phyloP scores from a whole-genome alignment of 2,797 vertebrate species.

The Sebastes flavidus region DNA sequence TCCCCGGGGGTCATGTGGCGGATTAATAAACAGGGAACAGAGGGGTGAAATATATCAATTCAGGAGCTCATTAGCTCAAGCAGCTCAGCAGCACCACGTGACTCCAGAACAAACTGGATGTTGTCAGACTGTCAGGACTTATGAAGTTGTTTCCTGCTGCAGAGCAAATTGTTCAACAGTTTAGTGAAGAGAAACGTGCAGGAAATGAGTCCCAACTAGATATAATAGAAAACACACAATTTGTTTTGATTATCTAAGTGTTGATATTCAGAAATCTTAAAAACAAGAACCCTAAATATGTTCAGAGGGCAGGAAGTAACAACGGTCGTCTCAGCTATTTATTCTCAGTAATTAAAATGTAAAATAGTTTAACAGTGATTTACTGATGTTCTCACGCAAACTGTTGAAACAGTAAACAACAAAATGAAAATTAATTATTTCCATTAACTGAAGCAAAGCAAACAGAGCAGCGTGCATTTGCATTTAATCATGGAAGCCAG shows the following conservation, averaged over 20 bases:
- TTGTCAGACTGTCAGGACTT: too few species aligned
- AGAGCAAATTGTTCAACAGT: too few species aligned
- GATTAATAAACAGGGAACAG: background rate
- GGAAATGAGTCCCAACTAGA: background rate
- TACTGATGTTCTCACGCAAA: background rate
- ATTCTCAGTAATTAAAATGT: background rate
- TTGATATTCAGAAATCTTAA: background rate
- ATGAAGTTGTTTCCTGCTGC: too few species aligned
- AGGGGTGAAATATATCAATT: background rate
- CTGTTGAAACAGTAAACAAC: background rate
- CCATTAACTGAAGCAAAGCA: background rate
- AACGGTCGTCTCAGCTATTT: background rate
- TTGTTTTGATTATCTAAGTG: background rate
- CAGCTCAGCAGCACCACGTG: background rate
- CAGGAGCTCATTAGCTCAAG: background rate
- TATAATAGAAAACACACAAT: background rate
- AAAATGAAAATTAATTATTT: background rate
- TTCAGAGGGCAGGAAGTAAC: background rate
- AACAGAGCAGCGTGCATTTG: too few species aligned
- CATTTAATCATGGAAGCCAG: background rate
- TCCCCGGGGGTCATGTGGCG: background rate
- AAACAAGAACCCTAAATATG: too few species aligned
- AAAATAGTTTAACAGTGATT: background rate
- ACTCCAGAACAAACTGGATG: background rate
- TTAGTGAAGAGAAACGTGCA: background rate